phyloP scores from a whole-genome alignment of 2,113 vertebrate genomes.

The Heloderma charlesbogerti region DNA sequence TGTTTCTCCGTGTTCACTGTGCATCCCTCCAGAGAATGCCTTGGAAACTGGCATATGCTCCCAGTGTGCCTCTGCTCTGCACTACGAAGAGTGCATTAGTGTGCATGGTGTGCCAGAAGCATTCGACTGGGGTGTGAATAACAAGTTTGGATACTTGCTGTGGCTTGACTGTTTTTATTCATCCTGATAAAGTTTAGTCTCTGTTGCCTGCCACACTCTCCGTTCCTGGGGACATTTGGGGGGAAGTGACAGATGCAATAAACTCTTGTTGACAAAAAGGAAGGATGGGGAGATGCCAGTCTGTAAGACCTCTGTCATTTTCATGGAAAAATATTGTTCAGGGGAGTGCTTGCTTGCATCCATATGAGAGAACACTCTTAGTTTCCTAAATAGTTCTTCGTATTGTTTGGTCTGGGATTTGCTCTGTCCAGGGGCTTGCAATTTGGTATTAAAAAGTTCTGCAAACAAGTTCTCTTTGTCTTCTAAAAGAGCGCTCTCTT shows the following conservation, averaged over 20 bases:
- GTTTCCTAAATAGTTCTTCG: constrained; percentile 5
- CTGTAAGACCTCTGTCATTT: constrained; percentile 33
- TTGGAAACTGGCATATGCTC: accelerated
- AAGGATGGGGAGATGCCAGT: constrained; percentile 3
- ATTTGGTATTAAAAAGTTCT: background rate
- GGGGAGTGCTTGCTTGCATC: constrained; percentile 23
- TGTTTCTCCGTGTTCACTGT: background rate
- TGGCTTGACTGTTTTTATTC: constrained; percentile 61
- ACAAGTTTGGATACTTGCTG: constrained; percentile 55
- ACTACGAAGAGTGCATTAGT: background rate
- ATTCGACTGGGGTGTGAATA: constrained; percentile 65
- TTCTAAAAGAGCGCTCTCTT: background rate
- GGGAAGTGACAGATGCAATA: constrained; percentile 44
- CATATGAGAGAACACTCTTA: background rate
- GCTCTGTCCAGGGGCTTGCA: background rate
- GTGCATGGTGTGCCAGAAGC: constrained; percentile 33
- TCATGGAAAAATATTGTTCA: constrained; percentile 36
- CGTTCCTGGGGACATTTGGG: constrained; percentile 37
- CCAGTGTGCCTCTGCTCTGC: accelerated
- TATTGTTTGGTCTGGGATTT: background rate
- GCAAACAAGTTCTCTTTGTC: constrained; percentile 5
- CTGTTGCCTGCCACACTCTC: constrained; percentile 23
- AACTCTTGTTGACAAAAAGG: constrained; percentile 21
- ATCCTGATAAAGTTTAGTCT: constrained; percentile 26
- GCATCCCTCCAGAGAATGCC: background rate